These are phyloP conservation scores for Otus scops DNA, from an alignment of 2,797 vertebrate species.

Conservation along the genomic window DNA sequence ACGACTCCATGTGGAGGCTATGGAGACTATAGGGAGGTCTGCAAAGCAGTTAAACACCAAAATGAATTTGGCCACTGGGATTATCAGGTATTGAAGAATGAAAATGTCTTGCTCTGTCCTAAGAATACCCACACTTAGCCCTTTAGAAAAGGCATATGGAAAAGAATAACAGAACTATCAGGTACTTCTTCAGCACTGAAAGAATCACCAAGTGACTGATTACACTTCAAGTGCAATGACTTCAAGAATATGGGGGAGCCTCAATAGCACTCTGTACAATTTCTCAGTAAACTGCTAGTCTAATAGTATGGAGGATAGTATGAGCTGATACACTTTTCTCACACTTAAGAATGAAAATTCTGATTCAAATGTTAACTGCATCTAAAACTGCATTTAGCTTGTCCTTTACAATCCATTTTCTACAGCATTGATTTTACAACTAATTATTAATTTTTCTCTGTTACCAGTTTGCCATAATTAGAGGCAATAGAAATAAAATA, in stretches of 20 bases:
- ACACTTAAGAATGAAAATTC: not conserved
- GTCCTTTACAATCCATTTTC: slow-evolving; percentile 19
- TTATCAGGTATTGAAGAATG: not conserved
- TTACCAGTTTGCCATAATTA: not conserved
- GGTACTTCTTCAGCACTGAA: not conserved
- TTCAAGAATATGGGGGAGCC: not conserved
- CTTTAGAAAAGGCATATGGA: not conserved
- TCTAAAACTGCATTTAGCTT: not conserved
- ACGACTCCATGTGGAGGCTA: not conserved
- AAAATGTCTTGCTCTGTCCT: not conserved
- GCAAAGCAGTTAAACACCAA: not conserved
- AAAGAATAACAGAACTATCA: not conserved
- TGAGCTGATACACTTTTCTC: not conserved
- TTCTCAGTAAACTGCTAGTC: not conserved
- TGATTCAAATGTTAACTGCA: not conserved
- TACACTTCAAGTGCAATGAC: not conserved
- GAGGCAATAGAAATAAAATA: not conserved
- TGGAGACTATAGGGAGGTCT: not conserved
- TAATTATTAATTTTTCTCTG: not conserved
- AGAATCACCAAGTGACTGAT: not conserved
- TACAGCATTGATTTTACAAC: slow-evolving; percentile 12
- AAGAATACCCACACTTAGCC: not conserved
- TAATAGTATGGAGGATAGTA: not conserved
- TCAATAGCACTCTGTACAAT: not conserved
- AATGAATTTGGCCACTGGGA: not conserved